Evolutionary conservation across 23 tunicate genomes (phyloP), one percentile per base, ranked within the genome.

Genomic region (Clavelina lepadiformis): DNA sequence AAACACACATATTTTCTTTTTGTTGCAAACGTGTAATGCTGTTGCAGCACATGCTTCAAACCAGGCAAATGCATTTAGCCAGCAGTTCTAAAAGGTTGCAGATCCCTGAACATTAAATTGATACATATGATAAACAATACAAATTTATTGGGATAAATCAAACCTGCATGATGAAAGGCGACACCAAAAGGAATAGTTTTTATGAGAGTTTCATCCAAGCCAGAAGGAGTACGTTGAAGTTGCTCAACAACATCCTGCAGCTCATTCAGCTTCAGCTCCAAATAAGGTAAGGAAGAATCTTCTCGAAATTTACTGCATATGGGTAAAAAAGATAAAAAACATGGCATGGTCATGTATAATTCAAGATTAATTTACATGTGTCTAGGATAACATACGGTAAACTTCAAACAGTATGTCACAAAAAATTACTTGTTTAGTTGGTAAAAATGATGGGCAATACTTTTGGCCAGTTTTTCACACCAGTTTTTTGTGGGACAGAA

Each of bases 401-500:
- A n/a, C n/a, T n/a, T n/a, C n/a, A n/a, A n/a, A n/a, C n/a, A n/a
- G n/a, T n/a, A n/a, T n/a, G n/a, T n/a, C n/a, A n/a, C n/a, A n/a
- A n/a, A n/a, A n/a, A n/a, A 61, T 26, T 63, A 55, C 69, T 44
- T 77, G 51, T 61, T 61, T 2, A 77, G 27, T 18, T 52, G 35
- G 19, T 57, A 59, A 61, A 73, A 56, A 30, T 75, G 56, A 22
- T 81, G 37, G 18, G 91, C 79, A 33, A 94, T 47, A 7, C 45
- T 63, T 5, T 53, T 33, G 25, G 96, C 83, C 29, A 94, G 47
- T 29, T 72, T 94, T 70, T 94, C 99, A 55, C 99, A 94, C 99
- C 99, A 94, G 20, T 75, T 63, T 49, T 94, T 94, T 3, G 99
- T 87, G 15, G 99, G 99, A 46, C 99, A 94, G 46, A 94, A 94